Base-by-base conservation (phyloP, 53 echinoderm and acorn worm species). In the Holothuria scabra region DNA sequence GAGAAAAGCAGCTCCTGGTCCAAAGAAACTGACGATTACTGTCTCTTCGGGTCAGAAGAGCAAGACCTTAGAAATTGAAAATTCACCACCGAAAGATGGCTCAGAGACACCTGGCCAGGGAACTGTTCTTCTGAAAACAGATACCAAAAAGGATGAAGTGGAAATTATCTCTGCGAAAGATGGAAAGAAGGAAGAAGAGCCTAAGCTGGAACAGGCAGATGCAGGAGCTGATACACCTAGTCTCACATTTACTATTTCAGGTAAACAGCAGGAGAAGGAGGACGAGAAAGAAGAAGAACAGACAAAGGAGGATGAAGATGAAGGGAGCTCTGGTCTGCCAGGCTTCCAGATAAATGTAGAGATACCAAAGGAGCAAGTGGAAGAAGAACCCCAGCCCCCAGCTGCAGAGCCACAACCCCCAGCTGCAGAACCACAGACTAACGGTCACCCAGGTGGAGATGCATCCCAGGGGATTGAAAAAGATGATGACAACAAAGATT, bases 31-130 rank as follows among this genome's bases (percentile, higher is more conserved):
- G 59, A 89, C 81, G 41, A 79, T 89, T 19, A 89, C 90, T 9
- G 90, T 89, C 72, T 70, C 81, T 24, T 89, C 90, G 0, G 90
- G 90, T 16, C 84, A 85, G 35, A 89, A 85, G 75, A 85, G 79
- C 55, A 89, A 89, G 55, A 72, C 85, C 35, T 52, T 89, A 55
- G 65, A 89, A 52, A 89, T 89, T 59, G 85, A 71, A 21, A 85
- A 85, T 19, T 76, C 76, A 16, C 76, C 76, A 19, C 76, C 76
- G 28, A 76, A 78, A 58, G 78, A 78, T 28, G 52, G 18, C 14
- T 2, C 52, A 52, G 58, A 56, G 19, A 55, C 59, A 8, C 59
- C 58, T 12, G 31, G 32, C 12, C 57, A 32, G 9, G 78, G 59
- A 19, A 58, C 32, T 0, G 78, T 56, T 13, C 56, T 32, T 20